Evolutionary conservation across 35 echinoderm and acorn worm species (phyloP).

Genomic region (Eucidaris tribuloides): DNA sequence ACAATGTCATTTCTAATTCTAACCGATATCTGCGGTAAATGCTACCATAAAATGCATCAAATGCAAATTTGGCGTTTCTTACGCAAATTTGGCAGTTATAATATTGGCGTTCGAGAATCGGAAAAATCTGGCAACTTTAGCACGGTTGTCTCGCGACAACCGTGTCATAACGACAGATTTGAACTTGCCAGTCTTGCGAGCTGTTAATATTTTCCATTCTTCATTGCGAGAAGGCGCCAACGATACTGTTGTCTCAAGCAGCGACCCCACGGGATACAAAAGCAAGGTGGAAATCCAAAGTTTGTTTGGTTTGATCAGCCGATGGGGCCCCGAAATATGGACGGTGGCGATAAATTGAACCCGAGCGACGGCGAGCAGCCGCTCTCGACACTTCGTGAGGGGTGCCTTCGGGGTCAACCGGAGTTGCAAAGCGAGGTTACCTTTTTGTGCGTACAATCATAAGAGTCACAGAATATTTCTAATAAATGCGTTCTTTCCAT

Average conservation of each 20-base stretch:
- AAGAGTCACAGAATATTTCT: no score
- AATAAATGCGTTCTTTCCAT: no score
- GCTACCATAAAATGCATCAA: no score
- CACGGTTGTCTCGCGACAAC: no score
- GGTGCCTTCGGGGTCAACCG: not conserved
- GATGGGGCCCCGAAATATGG: not conserved
- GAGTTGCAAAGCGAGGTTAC: not conserved
- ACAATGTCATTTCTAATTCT: no score
- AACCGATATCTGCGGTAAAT: no score
- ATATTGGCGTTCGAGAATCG: no score
- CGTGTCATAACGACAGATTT: no score
- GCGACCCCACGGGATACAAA: not conserved
- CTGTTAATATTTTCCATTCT: not conserved
- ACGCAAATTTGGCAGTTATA: no score
- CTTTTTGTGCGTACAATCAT: not conserved
- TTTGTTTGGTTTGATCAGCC: conserved; percentile 15
- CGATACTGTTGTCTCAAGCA: not conserved
- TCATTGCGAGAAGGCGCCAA: not conserved
- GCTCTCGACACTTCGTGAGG: not conserved
- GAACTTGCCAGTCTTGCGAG: not conserved
- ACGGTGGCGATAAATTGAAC: not conserved
- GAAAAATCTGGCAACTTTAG: no score
- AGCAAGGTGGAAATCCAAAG: conserved; percentile 3
- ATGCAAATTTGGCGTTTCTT: no score
- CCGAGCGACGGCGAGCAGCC: conserved; percentile 24